These are phyloP conservation scores for Macrocentrus cingulum DNA, from an alignment of 1,140 invertebrate species.

Conservation along the genomic window DNA sequence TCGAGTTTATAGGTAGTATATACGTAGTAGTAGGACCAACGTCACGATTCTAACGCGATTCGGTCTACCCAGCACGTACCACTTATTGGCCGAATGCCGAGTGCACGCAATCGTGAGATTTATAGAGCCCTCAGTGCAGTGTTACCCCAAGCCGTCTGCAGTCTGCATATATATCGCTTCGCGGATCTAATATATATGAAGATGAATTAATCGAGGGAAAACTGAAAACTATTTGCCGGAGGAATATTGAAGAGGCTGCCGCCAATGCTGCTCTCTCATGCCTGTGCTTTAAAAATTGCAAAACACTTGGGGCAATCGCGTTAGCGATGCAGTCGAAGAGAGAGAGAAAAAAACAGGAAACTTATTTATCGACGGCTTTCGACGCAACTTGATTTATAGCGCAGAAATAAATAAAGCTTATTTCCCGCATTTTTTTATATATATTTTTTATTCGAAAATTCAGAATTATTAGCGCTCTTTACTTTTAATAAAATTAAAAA, in stretches of 20 bases:
- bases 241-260: slow-evolving; percentile 35
- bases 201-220: neutral
- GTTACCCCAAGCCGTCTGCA: neutral
- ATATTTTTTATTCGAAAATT: too few relatives aligned
- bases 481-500: too few relatives aligned
- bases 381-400: slow-evolving; percentile 27
- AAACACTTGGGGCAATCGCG: slow-evolving; percentile 23
- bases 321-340: too few relatives aligned
- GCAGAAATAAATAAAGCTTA: slow-evolving; percentile 5
- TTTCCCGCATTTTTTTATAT: too few relatives aligned
- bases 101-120: slow-evolving; percentile 39
- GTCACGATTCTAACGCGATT: slow-evolving; percentile 28
- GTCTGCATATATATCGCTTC: too few relatives aligned
- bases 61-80: slow-evolving; percentile 40
- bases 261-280: slow-evolving; percentile 24
- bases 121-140: slow-evolving; percentile 30
- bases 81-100: slow-evolving; percentile 42
- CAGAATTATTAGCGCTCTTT: too few relatives aligned
- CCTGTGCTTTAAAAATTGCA: slow-evolving; percentile 31
- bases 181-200: too few relatives aligned
- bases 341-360: slow-evolving; percentile 6
- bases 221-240: slow-evolving; percentile 31
- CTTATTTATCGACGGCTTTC: slow-evolving; percentile 29
- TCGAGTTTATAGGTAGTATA: too few relatives aligned
- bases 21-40: neutral